Percentiles rank a stretch among this genome's conserved stretches.
phyloP scores from a whole-genome alignment of 1,140 invertebrate genomes.

The Stegodyphus dumicola region DNA sequence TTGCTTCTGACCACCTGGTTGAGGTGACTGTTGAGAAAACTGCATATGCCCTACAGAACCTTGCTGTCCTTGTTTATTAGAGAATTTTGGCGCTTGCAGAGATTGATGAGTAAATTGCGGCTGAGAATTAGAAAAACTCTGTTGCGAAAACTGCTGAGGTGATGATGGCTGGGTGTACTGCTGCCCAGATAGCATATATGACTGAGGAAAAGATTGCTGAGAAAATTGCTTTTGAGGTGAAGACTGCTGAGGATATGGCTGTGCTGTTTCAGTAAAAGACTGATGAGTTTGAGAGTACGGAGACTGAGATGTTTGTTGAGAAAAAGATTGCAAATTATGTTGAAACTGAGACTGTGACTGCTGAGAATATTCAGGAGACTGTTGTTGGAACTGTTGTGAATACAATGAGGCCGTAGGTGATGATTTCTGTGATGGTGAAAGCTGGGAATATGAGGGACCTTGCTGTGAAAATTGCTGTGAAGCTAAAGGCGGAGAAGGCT shows the following conservation, averaged over 20 bases:
- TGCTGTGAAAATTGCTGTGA: conserved; percentile 19
- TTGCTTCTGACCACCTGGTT: conserved; percentile 24
- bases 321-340: conserved; percentile 31
- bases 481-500: conserved; percentile 10
- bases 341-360: conserved; percentile 16
- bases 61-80: conserved; percentile 10
- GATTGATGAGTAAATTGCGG: conserved; percentile 4
- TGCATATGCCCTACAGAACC: conserved; percentile 18
- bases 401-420: conserved; percentile 7
- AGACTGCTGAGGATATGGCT: conserved; percentile 16
- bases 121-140: neutral
- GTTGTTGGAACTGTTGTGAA: conserved; percentile 20
- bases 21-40: conserved; percentile 11
- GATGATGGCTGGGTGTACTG: neutral
- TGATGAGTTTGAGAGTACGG: conserved; percentile 4
- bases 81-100: neutral
- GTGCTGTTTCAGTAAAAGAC: conserved; percentile 16
- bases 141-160: neutral
- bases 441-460: conserved; percentile 15
- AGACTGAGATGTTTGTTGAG: conserved; percentile 3
- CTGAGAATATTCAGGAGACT: conserved; percentile 25
- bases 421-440: conserved; percentile 15
- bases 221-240: conserved; percentile 28
- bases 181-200: neutral
- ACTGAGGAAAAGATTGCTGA: conserved; percentile 16